Percentiles rank a stretch among this genome's conserved stretches.
phyloP scores from a whole-genome alignment of 2,888 invertebrate genomes.

The Hyposoter dolosus region DNA sequence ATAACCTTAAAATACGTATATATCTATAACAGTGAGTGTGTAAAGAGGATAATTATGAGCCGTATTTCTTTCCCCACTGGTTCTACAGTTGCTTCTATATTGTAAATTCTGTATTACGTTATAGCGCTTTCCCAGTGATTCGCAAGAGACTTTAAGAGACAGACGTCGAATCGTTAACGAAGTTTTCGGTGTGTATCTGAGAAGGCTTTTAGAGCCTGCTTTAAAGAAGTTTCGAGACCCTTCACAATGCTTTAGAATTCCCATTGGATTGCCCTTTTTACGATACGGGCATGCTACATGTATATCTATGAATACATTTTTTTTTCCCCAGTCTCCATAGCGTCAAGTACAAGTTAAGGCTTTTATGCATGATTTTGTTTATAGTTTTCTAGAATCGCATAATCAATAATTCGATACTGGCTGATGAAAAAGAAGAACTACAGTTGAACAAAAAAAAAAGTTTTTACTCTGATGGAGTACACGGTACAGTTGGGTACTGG shows the following conservation, averaged over 20 bases:
- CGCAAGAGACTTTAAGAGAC: slow-evolving; percentile 38
- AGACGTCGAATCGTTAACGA: slow-evolving; percentile 77
- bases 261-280: slow-evolving; percentile 37
- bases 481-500: not conserved
- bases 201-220: slow-evolving; percentile 80
- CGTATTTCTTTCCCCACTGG: slow-evolving; percentile 12
- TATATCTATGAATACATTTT: not conserved
- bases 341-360: slow-evolving; percentile 26
- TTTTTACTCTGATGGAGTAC: not conserved
- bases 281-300: not conserved
- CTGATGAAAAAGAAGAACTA: not conserved
- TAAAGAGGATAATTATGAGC: slow-evolving; percentile 29
- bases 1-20: slow-evolving; percentile 16
- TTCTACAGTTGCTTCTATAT: not conserved
- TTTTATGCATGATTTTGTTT: slow-evolving; percentile 20
- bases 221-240: slow-evolving; percentile 66
- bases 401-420: slow-evolving; percentile 47
- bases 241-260: slow-evolving; percentile 60
- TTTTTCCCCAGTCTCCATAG: not conserved
- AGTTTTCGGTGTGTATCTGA: slow-evolving; percentile 80
- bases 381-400: slow-evolving; percentile 16
- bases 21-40: slow-evolving; percentile 1
- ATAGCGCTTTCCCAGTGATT: slow-evolving; percentile 7
- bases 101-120: slow-evolving; percentile 30
- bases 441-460: not conserved